Conservation (phyloP, 2,113 vertebrate species). For the Megalops atlanticus region DNA sequence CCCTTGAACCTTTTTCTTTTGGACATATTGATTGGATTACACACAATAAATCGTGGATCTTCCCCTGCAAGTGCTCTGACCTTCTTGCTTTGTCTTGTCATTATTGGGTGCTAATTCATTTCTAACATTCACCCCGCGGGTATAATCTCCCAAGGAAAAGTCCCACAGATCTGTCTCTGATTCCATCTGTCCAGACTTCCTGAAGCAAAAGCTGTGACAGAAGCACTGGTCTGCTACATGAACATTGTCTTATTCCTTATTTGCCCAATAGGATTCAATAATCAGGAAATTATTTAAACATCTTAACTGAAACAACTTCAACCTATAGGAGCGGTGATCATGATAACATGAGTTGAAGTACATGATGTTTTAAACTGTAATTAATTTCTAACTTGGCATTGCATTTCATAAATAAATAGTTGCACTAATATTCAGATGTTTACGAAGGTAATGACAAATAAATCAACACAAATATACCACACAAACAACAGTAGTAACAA, state of each 20-base stretch:
- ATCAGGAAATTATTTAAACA: neutral
- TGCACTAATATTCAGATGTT: neutral
- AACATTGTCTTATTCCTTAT: neutral
- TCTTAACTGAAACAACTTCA: neutral
- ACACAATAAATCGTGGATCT: neutral
- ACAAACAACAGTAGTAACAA: neutral
- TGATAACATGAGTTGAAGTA: neutral
- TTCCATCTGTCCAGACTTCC: neutral
- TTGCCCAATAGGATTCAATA: neutral
- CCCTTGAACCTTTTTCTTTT: conserved; percentile 20
- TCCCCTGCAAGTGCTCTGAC: neutral
- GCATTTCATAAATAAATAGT: neutral
- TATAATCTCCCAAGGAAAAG: neutral
- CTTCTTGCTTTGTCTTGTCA: neutral
- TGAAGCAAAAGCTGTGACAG: neutral
- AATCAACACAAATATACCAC: neutral
- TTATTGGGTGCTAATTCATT: conserved; percentile 10
- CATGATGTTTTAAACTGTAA: neutral
- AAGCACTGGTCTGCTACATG: neutral
- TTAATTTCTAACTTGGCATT: neutral
- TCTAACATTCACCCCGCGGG: neutral
- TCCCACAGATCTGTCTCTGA: neutral
- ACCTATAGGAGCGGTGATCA: neutral
- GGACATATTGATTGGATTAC: neutral
- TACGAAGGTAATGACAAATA: neutral